phyloP scores from a whole-genome alignment of 35 echinoderm and acorn worm species.

The Apostichopus japonicus region DNA sequence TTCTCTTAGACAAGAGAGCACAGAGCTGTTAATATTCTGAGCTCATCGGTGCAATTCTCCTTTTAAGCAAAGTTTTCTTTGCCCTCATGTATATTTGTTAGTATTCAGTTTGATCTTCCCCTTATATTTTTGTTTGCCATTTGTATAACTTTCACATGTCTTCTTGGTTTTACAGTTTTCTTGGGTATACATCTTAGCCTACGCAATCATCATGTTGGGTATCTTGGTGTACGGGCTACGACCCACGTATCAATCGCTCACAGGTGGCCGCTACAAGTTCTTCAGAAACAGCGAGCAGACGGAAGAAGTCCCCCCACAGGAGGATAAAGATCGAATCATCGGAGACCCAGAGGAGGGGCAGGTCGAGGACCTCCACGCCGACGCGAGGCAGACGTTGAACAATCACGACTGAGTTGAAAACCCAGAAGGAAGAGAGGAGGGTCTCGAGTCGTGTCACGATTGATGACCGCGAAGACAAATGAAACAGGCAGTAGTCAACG shows the following conservation, averaged over 20 bases:
- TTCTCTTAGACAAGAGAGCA: no score
- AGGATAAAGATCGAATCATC: background rate
- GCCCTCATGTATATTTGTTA: no score
- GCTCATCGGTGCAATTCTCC: no score
- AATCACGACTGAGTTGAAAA: background rate
- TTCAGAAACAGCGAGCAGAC: slow-evolving; percentile 41
- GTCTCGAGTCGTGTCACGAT: no score
- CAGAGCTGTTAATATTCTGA: no score
- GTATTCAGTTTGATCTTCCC: background rate
- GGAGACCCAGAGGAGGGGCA: background rate
- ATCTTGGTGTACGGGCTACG: slow-evolving; percentile 63
- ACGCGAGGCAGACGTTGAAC: slow-evolving; percentile 21
- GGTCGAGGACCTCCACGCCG: slow-evolving; percentile 47
- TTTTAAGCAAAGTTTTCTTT: no score
- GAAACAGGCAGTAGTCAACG: no score
- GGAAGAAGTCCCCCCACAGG: background rate
- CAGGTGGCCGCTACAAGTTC: slow-evolving; percentile 57
- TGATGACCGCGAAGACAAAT: no score
- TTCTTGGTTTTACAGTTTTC: slow-evolving; percentile 67
- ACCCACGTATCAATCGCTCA: slow-evolving; percentile 52
- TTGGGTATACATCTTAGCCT: slow-evolving; percentile 65
- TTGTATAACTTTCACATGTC: background rate
- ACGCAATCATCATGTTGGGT: slow-evolving; percentile 72
- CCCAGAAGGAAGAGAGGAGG: background rate
- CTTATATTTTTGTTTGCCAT: background rate